phyloP scores from a whole-genome alignment of 2,888 invertebrate genomes.

The Adela reaumurella region DNA sequence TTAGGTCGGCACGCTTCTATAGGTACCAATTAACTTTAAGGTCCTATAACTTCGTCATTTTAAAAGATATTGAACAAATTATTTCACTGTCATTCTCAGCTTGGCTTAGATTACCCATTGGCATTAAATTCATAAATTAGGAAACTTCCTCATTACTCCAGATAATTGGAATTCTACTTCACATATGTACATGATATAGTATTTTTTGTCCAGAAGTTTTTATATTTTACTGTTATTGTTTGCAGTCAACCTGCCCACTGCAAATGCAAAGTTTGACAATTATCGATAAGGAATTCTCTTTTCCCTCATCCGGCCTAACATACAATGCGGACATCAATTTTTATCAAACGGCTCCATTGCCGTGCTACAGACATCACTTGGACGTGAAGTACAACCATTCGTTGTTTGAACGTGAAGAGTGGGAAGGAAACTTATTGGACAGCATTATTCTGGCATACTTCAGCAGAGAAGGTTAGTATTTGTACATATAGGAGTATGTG shows the following conservation, averaged over 20 bases:
- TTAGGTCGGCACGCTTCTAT: too few relatives aligned
- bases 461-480: conserved; percentile 54
- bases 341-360: conserved; percentile 42
- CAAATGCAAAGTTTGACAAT: conserved; percentile 54
- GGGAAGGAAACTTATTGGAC: conserved; percentile 34
- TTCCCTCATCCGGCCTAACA: conserved; percentile 30
- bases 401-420: conserved; percentile 35
- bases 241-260: conserved; percentile 50
- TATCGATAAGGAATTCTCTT: conserved; percentile 35
- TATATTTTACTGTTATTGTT: too few relatives aligned
- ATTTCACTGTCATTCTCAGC: too few relatives aligned
- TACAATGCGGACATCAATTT: conserved; percentile 44
- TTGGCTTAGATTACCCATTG: too few relatives aligned
- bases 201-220: too few relatives aligned
- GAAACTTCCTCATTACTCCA: too few relatives aligned
- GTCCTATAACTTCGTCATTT: too few relatives aligned
- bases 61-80: too few relatives aligned
- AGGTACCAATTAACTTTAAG: too few relatives aligned
- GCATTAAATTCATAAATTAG: too few relatives aligned
- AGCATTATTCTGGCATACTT: conserved; percentile 55
- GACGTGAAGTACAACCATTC: conserved; percentile 57
- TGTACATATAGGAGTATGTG: not conserved
- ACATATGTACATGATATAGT: too few relatives aligned
- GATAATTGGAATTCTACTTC: too few relatives aligned
- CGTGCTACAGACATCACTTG: conserved; percentile 40